Base-by-base conservation (phyloP, 2,888 invertebrate genomes). In the Magallana nippona region DNA sequence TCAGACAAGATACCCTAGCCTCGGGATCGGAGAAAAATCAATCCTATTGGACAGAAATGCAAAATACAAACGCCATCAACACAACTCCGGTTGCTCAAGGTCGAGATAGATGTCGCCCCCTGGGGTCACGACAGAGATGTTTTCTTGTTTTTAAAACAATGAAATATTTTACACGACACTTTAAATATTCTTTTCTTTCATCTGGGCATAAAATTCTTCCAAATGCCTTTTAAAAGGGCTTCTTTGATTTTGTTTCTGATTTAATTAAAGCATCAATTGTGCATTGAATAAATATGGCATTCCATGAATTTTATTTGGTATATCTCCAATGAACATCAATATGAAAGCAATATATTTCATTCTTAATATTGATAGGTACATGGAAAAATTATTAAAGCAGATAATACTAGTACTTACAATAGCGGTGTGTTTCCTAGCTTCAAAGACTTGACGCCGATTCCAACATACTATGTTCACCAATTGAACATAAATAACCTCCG, bases 1-100 rank as follows among this genome's bases (percentile, higher is more conserved):
- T 44, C 71, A 71, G 27, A 71, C 71, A 71, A 71, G 71, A 11
- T 71, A 71, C 32, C 71, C 15, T 71, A 15, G 71, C 71, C 71
- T 27, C 71, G 71, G 13, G 27, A 19, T 27, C 15, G 13, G 5
- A 22, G 13, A 71, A 15, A 3, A 13, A 19, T 27, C 63, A 63
- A 27, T 22, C 10, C 22, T 27, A 71, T 71, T 27, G 32, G 32
- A 71, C 5, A 32, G 32, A 71, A 27, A 71, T 27, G 71, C 13
- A 27, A 15, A 71, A n/a, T n/a, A n/a, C n/a, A n/a, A n/a, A 5
- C 63, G 27, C 13, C 19, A 19, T 27, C 11, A 13, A 2, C 17
- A 22, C 22, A 13, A 27, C 71, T 71, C 10, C 10, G 22, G 22
- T 22, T 32, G 11, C 32, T 27, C 27, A 2, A 15, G 13, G 15